Evolutionary conservation across 2,888 invertebrate genomes (phyloP).

Genomic region (Heteromyza rotundicornis): DNA sequence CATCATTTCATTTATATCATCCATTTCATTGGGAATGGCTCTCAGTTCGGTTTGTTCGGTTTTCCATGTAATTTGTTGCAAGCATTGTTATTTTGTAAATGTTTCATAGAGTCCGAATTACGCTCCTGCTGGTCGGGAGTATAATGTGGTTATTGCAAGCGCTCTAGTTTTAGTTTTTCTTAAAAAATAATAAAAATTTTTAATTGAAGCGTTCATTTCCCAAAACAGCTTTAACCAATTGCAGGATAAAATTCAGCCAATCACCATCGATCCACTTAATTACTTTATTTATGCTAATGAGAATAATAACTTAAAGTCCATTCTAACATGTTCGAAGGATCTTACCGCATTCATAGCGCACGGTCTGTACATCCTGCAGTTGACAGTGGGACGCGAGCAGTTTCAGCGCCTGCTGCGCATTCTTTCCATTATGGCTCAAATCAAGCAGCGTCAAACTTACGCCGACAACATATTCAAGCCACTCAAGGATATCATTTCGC

Average conservation of each 20-base stretch:
- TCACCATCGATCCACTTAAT: no score
- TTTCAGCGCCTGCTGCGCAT: constrained; percentile 82
- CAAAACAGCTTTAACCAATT: no score
- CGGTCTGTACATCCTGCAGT: constrained; percentile 75
- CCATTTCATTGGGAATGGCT: neutral
- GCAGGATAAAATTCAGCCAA: no score
- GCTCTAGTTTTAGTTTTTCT: no score
- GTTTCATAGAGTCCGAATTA: no score
- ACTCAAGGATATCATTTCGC: constrained; percentile 81
- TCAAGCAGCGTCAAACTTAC: constrained; percentile 75
- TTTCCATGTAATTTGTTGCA: no score
- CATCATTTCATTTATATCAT: no score
- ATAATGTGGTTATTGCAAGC: no score
- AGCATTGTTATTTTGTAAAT: no score
- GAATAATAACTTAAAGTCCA: constrained; percentile 6
- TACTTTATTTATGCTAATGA: neutral
- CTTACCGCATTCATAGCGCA: constrained; percentile 79
- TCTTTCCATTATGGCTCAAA: constrained; percentile 76
- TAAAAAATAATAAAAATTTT: no score
- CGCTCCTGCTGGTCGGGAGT: no score
- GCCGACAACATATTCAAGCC: constrained; percentile 92
- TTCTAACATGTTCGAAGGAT: constrained; percentile 67
- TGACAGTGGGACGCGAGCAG: constrained; percentile 79
- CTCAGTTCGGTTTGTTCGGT: neutral
- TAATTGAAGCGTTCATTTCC: no score